Conservation (phyloP, 2,888 invertebrate genomes). For the Argyresthia goedartella region DNA sequence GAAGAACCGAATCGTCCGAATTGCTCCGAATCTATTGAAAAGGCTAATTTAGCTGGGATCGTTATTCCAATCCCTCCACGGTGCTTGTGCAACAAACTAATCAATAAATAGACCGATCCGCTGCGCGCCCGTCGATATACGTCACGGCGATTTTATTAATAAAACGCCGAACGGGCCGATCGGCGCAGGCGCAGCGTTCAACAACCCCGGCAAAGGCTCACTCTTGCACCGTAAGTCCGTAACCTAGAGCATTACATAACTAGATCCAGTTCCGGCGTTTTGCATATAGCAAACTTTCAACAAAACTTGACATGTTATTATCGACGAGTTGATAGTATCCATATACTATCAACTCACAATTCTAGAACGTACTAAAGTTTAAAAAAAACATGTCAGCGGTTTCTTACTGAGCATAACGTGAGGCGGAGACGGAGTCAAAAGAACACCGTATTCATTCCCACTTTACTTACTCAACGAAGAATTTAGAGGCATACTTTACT, state of each 20-base stretch:
- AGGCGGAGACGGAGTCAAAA: too few relatives aligned
- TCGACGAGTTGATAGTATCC: too few relatives aligned
- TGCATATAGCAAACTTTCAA: too few relatives aligned
- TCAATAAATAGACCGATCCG: constrained; percentile 59
- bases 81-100: constrained; percentile 37
- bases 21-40: too few relatives aligned
- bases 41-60: constrained; percentile 24
- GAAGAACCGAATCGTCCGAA: too few relatives aligned
- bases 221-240: constrained; percentile 15
- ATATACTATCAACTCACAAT: too few relatives aligned
- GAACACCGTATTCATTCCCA: background rate
- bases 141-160: constrained; percentile 65
- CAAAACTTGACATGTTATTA: too few relatives aligned
- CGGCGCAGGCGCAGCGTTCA: constrained; percentile 47
- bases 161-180: constrained; percentile 42
- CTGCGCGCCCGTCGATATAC: constrained; percentile 53
- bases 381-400: too few relatives aligned
- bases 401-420: too few relatives aligned
- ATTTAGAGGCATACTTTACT: background rate
- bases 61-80: too few relatives aligned
- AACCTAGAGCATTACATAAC: constrained; percentile 30
- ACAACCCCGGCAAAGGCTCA: constrained; percentile 48
- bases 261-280: too few relatives aligned
- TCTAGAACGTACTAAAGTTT: too few relatives aligned
- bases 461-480: background rate